Evolutionary conservation across 2,888 invertebrate genomes (phyloP).

Genomic region (Rhingia campestris): DNA sequence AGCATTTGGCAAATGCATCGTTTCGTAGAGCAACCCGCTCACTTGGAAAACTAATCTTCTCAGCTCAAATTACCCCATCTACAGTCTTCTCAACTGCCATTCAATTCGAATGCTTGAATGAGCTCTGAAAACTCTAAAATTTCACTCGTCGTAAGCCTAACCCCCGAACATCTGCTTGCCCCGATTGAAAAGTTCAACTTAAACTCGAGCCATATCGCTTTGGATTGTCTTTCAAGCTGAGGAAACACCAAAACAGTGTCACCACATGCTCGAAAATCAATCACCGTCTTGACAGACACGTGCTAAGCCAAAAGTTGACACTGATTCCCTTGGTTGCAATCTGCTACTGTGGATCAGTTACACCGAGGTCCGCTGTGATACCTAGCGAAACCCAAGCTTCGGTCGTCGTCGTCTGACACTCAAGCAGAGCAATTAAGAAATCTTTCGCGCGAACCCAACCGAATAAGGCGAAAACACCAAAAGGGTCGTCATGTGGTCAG

Average conservation of each 20-base stretch:
- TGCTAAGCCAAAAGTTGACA: slow-evolving; percentile 70
- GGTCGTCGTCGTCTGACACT: slow-evolving; percentile 36
- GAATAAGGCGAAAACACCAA: slow-evolving; percentile 55
- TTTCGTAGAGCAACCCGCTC: slow-evolving; percentile 34
- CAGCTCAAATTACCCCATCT: slow-evolving; percentile 34
- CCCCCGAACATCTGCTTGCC: slow-evolving; percentile 43
- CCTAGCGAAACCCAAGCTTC: neutral
- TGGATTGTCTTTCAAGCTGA: neutral
- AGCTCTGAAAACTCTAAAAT: slow-evolving; percentile 35
- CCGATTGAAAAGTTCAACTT: slow-evolving; percentile 48
- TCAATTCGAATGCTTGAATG: slow-evolving; percentile 50
- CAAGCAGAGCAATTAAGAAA: slow-evolving; percentile 71
- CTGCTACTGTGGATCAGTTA: slow-evolving; percentile 71
- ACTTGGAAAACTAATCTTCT: slow-evolving; percentile 57
- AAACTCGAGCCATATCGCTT: slow-evolving; percentile 65
- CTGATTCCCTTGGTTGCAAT: slow-evolving; percentile 68
- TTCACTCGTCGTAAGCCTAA: slow-evolving; percentile 3
- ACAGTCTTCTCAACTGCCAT: slow-evolving; percentile 4
- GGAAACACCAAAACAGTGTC: slow-evolving; percentile 32
- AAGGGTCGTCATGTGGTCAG: slow-evolving; percentile 74
- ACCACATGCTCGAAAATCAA: slow-evolving; percentile 70
- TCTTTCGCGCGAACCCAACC: slow-evolving; percentile 63
- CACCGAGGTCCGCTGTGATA: slow-evolving; percentile 38
- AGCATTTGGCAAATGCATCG: neutral
- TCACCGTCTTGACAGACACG: slow-evolving; percentile 63